phyloP scores from a whole-genome alignment of 2,113 vertebrate genomes.

The Hippolais icterina region DNA sequence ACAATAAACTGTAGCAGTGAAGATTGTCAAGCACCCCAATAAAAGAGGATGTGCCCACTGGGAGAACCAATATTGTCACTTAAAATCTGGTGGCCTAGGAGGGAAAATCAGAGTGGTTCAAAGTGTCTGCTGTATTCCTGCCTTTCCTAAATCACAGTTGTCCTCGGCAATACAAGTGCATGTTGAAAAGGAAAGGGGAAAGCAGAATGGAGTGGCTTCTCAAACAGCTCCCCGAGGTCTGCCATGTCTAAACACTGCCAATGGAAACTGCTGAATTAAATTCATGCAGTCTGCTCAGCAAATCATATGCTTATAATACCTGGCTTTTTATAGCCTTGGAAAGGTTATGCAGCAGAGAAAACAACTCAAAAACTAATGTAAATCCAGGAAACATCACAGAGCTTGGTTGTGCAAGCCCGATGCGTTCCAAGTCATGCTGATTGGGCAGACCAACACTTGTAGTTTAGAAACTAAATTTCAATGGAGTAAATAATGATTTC shows the following conservation, averaged over 20 bases:
- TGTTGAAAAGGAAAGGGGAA: not conserved
- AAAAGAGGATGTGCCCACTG: not conserved
- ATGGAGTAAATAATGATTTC: not conserved
- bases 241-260: not conserved
- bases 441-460: not conserved
- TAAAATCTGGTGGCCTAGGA: not conserved
- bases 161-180: not conserved
- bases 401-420: not conserved
- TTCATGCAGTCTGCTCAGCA: not conserved
- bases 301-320: not conserved
- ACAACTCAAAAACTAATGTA: not conserved
- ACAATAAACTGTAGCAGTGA: not conserved
- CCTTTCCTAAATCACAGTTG: not conserved
- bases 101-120: not conserved
- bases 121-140: not conserved
- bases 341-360: not conserved
- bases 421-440: rapidly evolving
- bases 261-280: not conserved
- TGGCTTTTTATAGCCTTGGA: not conserved
- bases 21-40: not conserved
- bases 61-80: not conserved
- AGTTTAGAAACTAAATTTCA: not conserved
- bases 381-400: not conserved
- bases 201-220: not conserved
- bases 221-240: not conserved